Evolutionary conservation across 2,888 invertebrate genomes (phyloP), one percentile per base, ranked within the genome.

Genomic region (Myathropa florea): DNA sequence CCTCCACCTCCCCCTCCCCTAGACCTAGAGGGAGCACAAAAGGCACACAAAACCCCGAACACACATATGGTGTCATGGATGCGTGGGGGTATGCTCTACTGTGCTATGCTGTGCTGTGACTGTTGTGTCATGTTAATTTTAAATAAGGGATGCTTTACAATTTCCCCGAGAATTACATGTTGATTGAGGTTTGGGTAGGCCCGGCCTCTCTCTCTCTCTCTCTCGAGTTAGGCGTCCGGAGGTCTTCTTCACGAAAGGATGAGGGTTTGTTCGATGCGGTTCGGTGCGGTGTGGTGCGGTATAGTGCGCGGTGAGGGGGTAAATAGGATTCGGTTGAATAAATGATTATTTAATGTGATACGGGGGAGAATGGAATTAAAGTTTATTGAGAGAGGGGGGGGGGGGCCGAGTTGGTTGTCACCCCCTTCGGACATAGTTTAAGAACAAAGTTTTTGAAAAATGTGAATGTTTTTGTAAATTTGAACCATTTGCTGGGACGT

Each of bases 61-160:
- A 39, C 36, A n/a, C 36, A 14, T 12, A 39, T n/a, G 14, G 14
- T n/a, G 36, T n/a, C 28, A 28, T 7, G 9, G 1, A 4, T n/a
- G 14, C 36, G 4, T 1, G 46, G 46, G 4, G 0, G 3, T n/a
- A n/a, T n/a, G n/a, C n/a, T n/a, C n/a, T n/a, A n/a, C n/a, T n/a
- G n/a, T n/a, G n/a, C n/a, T n/a, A n/a, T n/a, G 18, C 4, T 1
- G 6, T 4, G n/a, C 46, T n/a, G 46, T n/a, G 18, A 6, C 33
- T 71, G 60, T 46, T 39, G 46, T 60, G 30, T 21, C 61, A 46
- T 72, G 46, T 61, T 61, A 23, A 72, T 72, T 61, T 72, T 61
- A 72, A 46, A 72, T 72, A 72, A 72, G 60, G 71, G 61, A 72
- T 72, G 61, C 46, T 53, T 53, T 61, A 61, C 26, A 33, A 28